Conservation (phyloP, 2,888 invertebrate species). For the Podabrus alpinus region DNA sequence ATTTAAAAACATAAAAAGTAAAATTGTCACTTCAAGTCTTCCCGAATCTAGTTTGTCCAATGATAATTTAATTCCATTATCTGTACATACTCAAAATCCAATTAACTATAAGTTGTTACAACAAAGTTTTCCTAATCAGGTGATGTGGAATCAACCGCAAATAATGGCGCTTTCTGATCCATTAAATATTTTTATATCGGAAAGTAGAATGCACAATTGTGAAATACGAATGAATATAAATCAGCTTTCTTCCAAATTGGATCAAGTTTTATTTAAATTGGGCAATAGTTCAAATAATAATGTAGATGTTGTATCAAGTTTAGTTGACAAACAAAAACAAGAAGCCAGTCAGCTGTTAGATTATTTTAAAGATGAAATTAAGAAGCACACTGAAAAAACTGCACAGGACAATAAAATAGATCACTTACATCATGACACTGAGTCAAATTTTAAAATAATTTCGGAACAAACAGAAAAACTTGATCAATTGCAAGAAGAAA, state of each 20-base stretch:
- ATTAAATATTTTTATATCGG: slow-evolving; percentile 62
- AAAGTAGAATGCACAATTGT: slow-evolving; percentile 66
- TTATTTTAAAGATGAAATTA: background rate
- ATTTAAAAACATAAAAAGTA: background rate
- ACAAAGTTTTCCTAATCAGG: slow-evolving; percentile 15
- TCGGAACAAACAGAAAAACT: slow-evolving; percentile 4
- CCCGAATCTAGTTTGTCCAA: slow-evolving; percentile 17
- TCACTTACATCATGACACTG: background rate
- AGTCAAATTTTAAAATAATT: background rate
- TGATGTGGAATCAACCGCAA: slow-evolving; percentile 10
- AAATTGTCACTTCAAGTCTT: background rate
- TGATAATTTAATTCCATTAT: slow-evolving; percentile 7
- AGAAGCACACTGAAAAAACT: background rate
- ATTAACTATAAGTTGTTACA: slow-evolving; percentile 14
- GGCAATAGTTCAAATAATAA: background rate
- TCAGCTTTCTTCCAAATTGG: slow-evolving; percentile 68
- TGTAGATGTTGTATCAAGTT: background rate
- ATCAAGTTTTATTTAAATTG: slow-evolving; percentile 63
- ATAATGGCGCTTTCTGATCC: slow-evolving; percentile 48
- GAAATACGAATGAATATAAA: slow-evolving; percentile 68
- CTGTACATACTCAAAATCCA: slow-evolving; percentile 22
- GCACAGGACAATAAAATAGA: background rate
- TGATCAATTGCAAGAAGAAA: background rate
- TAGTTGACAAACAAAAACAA: background rate
- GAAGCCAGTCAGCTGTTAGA: background rate